Evolutionary conservation across 2,113 vertebrate species (phyloP), one percentile per base, ranked within the genome.

Genomic region (Mellivora capensis): DNA sequence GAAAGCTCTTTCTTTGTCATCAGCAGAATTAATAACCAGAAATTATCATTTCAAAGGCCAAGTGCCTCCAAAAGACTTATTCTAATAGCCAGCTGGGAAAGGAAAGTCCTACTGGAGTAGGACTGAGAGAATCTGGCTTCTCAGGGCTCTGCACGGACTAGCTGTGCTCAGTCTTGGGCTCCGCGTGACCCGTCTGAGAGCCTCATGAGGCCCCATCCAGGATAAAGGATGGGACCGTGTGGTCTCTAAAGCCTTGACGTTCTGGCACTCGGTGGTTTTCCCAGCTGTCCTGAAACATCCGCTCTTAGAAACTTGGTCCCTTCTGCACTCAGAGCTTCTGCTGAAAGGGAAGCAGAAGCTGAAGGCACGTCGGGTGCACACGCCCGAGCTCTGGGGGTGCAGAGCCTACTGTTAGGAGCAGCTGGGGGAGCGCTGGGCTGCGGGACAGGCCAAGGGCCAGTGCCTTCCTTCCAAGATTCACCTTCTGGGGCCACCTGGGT

Each of bases 371-470:
- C 2, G 6, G 39, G 49, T 9, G 10, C 39, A 5, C 85, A 47
- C 27, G 11, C 52, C n/a, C 29, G 61, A 2, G 61, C 8, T 4
- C 11, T 34, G 11, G 62, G 62, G 0, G 0, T 3, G 25, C 42
- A 79, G 77, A 67, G 34, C 4, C 6, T 90, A 42, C 17, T 3
- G 7, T 8, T 0, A 42, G 23, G 34, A 31, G 23, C 17, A 11
- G 5, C 25, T 10, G 59, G 23, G 47, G 37, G 37, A 64, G 44
- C 0, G 0, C 8, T 3, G 59, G 34, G 42, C n/a, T 29, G 25
- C 44, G 3, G 0, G 27, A 39, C 31, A 7, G 14, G 17, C 14
- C 0, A 12, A 37, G 29, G 18, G 21, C 72, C 0, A 7, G 59
- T 0, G 3, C 15, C 84, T 23, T 57, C 34, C n/a, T 42, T 64